Evolutionary conservation across 2,797 vertebrate genomes (phyloP).

Genomic region (Arnoldichthys spilopterus): DNA sequence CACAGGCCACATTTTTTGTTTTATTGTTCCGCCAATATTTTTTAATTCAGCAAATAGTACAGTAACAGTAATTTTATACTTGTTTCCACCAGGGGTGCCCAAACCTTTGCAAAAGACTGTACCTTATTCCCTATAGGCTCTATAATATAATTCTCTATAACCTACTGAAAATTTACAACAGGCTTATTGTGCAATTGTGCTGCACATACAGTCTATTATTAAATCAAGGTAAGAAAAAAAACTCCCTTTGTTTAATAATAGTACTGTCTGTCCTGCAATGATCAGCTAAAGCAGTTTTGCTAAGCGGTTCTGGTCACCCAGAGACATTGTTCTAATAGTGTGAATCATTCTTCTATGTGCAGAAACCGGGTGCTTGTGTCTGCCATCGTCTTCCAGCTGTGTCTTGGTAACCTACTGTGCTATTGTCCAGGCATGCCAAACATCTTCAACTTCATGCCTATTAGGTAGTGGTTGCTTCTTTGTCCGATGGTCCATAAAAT

Average conservation of each 20-base stretch:
- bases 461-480: conserved; percentile 73
- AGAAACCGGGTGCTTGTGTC: conserved; percentile 84
- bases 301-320: background rate
- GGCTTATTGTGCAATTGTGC: background rate
- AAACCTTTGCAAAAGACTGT: background rate
- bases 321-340: conserved; percentile 1
- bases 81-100: background rate
- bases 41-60: too few relatives aligned
- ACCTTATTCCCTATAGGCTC: too few relatives aligned
- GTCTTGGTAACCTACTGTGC: conserved; percentile 87
- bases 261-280: background rate
- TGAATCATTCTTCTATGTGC: conserved; percentile 32
- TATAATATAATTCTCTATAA: background rate
- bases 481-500: background rate
- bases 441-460: conserved; percentile 93
- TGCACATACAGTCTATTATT: background rate
- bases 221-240: background rate
- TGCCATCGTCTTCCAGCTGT: conserved; percentile 87
- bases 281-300: background rate
- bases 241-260: background rate
- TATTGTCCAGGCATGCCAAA: conserved; percentile 92
- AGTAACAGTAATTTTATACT: too few relatives aligned
- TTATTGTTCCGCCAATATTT: too few relatives aligned
- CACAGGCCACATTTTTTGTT: too few relatives aligned
- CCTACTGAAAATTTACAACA: background rate